phyloP scores from a whole-genome alignment of 2,888 invertebrate genomes.

The Caenorhabditis sp. region DNA sequence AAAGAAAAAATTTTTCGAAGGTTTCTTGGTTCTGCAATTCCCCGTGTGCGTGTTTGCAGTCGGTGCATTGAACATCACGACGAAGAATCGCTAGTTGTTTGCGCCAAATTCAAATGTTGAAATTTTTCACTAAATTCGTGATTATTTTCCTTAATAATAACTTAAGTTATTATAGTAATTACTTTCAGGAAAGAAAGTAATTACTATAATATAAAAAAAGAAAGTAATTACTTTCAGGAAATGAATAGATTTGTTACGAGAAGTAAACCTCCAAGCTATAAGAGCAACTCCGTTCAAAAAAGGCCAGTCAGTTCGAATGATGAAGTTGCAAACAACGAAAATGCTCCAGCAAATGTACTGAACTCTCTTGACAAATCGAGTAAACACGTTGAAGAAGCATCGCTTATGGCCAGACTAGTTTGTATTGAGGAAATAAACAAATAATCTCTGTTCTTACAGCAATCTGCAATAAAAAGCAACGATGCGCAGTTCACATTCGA shows the following conservation, averaged over 20 bases:
- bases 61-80: constrained; percentile 5
- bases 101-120: constrained; percentile 18
- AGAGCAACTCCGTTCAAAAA: background rate
- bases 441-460: constrained; percentile 11
- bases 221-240: constrained; percentile 22
- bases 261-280: constrained; percentile 9
- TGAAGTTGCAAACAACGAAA: background rate
- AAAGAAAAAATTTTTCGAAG: background rate
- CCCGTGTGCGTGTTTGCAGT: constrained; percentile 21
- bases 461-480: constrained; percentile 32
- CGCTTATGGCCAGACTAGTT: constrained; percentile 52
- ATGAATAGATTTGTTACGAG: constrained; percentile 57
- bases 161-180: too few relatives aligned
- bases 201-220: too few relatives aligned
- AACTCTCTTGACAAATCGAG: background rate
- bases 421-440: background rate
- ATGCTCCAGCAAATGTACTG: background rate
- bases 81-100: background rate
- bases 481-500: constrained; percentile 45
- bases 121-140: too few relatives aligned
- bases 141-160: too few relatives aligned
- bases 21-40: constrained; percentile 2
- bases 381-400: constrained; percentile 27
- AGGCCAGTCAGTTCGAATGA: background rate
- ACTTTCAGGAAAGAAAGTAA: too few relatives aligned